These are phyloP conservation scores for Helobdella robusta DNA, from an alignment of 2,888 invertebrate genomes.

Conservation along the genomic window DNA sequence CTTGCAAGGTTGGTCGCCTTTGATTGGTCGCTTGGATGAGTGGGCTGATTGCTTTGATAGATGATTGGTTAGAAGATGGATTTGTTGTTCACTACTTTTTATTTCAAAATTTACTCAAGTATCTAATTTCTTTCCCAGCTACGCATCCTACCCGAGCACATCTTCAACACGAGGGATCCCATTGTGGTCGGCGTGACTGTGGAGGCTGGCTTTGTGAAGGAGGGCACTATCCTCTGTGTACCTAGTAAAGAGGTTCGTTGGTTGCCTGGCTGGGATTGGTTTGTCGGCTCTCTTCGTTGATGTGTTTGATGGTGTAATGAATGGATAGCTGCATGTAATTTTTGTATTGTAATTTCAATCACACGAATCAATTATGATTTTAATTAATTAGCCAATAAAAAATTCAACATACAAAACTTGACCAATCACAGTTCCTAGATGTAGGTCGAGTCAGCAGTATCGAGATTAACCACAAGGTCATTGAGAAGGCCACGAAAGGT, in stretches of 20 bases:
- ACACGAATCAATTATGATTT: too few relatives aligned
- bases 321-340: too few relatives aligned
- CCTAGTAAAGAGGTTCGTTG: conserved; percentile 78
- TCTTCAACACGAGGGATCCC: conserved; percentile 96
- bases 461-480: conserved; percentile 85
- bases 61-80: not conserved
- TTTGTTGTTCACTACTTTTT: not conserved
- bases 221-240: conserved; percentile 94
- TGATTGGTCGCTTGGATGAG: not conserved
- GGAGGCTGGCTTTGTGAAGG: conserved; percentile 85
- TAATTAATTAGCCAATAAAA: too few relatives aligned
- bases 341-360: too few relatives aligned
- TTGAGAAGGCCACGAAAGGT: conserved; percentile 88
- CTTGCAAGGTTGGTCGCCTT: conserved; percentile 63
- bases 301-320: too few relatives aligned
- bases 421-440: conserved; percentile 53
- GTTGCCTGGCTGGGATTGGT: too few relatives aligned
- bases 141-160: conserved; percentile 67
- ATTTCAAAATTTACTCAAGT: not conserved
- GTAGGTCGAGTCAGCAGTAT: conserved; percentile 88
- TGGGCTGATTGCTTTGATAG: not conserved
- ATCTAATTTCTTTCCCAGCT: conserved; percentile 50
- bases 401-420: too few relatives aligned
- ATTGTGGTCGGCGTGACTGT: conserved; percentile 92
- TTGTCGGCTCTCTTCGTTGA: too few relatives aligned